Evolutionary conservation across 2,797 vertebrate genomes (phyloP).

Genomic region (Linurgus olivaceus): DNA sequence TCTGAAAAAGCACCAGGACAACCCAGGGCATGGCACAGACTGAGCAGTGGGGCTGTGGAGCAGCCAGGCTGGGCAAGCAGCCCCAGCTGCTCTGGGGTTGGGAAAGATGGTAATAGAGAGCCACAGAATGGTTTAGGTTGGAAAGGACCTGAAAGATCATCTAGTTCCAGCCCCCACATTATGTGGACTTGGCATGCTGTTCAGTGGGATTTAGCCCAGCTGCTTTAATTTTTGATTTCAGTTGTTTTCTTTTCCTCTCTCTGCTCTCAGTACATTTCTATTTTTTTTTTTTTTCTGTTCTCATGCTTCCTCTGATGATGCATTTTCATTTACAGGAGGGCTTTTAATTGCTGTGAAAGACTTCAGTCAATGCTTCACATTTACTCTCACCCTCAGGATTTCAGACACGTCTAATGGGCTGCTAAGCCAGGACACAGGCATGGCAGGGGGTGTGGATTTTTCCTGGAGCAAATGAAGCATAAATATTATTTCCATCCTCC

Average conservation of each 20-base stretch:
- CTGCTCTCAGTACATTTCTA: background rate
- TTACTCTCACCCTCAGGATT: background rate
- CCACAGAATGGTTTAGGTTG: background rate
- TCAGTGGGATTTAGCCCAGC: background rate
- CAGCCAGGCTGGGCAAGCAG: background rate
- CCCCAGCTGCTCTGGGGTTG: background rate
- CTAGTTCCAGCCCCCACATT: background rate
- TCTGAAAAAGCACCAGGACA: background rate
- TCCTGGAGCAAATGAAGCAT: background rate
- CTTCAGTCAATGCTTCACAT: background rate
- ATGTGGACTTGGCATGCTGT: background rate
- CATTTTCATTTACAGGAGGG: background rate
- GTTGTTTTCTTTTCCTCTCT: background rate
- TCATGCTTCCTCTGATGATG: background rate
- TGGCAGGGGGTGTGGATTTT: background rate
- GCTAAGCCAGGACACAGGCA: background rate
- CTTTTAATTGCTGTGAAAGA: background rate
- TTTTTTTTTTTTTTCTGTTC: background rate
- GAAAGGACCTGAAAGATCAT: background rate
- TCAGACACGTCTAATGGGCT: background rate
- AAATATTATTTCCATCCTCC: background rate
- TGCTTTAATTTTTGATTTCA: background rate
- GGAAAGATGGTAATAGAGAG: background rate
- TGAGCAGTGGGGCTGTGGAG: background rate
- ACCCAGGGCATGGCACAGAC: accelerated